These are phyloP conservation scores for Chauna torquata DNA, from an alignment of 2,113 vertebrate species.

Conservation along the genomic window DNA sequence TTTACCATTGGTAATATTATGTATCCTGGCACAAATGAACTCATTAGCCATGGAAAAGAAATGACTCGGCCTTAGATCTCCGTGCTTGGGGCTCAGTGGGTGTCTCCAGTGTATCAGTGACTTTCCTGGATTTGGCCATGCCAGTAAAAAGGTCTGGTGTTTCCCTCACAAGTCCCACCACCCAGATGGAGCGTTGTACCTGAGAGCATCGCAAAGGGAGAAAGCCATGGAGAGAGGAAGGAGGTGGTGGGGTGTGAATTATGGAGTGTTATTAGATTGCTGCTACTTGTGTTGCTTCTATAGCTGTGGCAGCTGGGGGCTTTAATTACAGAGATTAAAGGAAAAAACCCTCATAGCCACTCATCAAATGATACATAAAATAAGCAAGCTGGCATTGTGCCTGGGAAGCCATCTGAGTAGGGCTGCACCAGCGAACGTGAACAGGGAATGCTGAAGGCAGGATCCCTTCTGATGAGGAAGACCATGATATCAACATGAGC, in stretches of 20 bases:
- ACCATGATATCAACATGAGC: accelerated
- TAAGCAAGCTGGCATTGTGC: background rate
- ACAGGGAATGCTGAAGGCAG: background rate
- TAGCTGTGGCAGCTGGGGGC: background rate
- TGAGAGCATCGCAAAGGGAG: slow-evolving; percentile 5
- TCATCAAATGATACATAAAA: background rate
- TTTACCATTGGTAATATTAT: background rate
- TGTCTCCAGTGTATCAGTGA: background rate
- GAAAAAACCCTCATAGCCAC: background rate
- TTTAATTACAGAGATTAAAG: background rate
- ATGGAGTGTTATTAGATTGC: background rate
- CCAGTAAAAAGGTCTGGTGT: background rate
- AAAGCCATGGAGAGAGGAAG: background rate
- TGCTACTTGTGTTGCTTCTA: background rate
- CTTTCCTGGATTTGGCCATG: background rate
- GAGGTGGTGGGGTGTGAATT: background rate
- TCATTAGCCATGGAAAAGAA: background rate
- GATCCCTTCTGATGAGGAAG: background rate
- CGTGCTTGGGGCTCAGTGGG: background rate
- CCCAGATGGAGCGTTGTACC: background rate
- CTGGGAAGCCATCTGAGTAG: background rate
- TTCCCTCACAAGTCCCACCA: background rate
- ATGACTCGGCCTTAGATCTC: background rate
- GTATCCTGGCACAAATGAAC: background rate
- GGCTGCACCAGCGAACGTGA: background rate